A percentile compares a stretch with the other conserved stretches of the same genome.
Conservation (phyloP, 2,888 invertebrate species). For the Oscheius sp. region DNA sequence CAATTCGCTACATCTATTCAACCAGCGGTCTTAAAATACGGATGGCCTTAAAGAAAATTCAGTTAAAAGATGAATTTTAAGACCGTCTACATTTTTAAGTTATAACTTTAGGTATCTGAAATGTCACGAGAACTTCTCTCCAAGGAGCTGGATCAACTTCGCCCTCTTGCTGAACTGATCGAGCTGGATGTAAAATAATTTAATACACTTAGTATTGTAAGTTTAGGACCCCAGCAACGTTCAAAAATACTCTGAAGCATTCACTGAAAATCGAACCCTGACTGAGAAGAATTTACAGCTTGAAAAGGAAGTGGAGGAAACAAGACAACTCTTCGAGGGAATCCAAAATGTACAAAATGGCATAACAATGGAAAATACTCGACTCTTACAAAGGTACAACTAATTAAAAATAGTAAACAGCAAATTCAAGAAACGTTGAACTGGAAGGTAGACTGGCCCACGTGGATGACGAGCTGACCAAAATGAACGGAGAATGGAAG, state of each 20-base stretch:
- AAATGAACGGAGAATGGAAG: conserved; percentile 62
- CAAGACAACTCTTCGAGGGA: conserved; percentile 42
- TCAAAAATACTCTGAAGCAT: conserved; percentile 24
- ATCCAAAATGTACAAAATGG: conserved; percentile 12
- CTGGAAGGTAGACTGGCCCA: conserved; percentile 54
- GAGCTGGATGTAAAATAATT: conserved; percentile 24
- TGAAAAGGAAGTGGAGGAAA: conserved; percentile 39
- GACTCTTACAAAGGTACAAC: background rate
- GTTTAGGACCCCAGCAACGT: conserved; percentile 25
- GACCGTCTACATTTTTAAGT: conserved; percentile 1
- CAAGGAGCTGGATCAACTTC: conserved; percentile 50
- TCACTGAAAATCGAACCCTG: conserved; percentile 32
- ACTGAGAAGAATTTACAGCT: conserved; percentile 35
- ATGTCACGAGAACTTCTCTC: conserved; percentile 44
- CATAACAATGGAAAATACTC: background rate
- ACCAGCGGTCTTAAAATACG: too few species aligned
- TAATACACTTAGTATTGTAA: background rate
- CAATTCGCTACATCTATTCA: too few species aligned
- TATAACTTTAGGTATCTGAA: conserved; percentile 32
- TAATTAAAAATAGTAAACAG: background rate
- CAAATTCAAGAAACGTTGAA: conserved; percentile 45
- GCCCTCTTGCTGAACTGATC: conserved; percentile 51
- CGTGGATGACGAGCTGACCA: conserved; percentile 53
- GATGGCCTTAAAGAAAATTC: too few species aligned
- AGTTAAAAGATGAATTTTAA: too few species aligned